Base-by-base conservation (phyloP, 2,113 vertebrate species). In the Hypomesus transpacificus region DNA sequence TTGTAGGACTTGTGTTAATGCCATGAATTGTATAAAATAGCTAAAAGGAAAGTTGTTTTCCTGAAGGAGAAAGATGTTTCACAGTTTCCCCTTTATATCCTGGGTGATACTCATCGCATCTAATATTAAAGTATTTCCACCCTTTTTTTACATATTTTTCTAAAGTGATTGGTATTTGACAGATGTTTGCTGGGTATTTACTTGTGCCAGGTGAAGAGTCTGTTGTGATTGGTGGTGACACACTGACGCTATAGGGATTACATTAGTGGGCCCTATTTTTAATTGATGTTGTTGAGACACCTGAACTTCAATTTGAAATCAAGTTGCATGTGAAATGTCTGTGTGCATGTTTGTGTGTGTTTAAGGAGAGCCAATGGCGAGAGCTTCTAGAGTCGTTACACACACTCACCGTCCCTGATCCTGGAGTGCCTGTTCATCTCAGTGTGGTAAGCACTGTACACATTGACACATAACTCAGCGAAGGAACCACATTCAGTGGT, bases 311-410 rank as follows among this genome's bases (percentile, higher is more conserved):
- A 3, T 56, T 56, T n/a, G 14, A 56, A 46, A 9, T 46, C 39
- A 9, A 46, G 39, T 46, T 46, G 6, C 39, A 46, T 46, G 39
- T 46, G 31, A 5, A 34, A 34, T 8, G 31, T 34, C 7, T 34
- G 31, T 8, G 7, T 46, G 8, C 8, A 13, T 46, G 9, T 13
- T 14, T 72, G 7, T 71, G 34, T 64, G 53, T 86, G 17, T 91
- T 93, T 87, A 85, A 98, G 97, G 95, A 96, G 62, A 94, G 81
- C 74, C 93, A 95, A 20, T 93, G 93, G 91, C 94, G 91, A 81
- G 95, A 98, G 83, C 93, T 98, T 54, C 90, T 99, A 31, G 91
- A 95, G 78, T 93, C 93, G 1, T 89, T 99, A 34, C 91, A 96
- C 67, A 92, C 83, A 56, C 94, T 96, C 20, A 85, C 92, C 17